Evolutionary conservation across 2,888 invertebrate species (phyloP), one percentile per base, ranked within the genome.

Genomic region (Eueremaeus valkanovi): DNA sequence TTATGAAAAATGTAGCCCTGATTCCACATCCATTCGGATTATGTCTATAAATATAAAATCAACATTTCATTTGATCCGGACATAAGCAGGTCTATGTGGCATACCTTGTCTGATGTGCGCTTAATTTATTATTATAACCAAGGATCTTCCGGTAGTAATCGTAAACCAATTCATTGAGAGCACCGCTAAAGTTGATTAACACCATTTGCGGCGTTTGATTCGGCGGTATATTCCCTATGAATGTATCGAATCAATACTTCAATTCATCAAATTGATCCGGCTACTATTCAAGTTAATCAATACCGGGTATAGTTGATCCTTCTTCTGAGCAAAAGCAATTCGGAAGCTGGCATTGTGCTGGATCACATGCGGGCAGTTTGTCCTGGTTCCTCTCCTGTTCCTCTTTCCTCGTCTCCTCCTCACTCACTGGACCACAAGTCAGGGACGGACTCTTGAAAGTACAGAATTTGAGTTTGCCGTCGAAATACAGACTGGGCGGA

Each of bases 121-220:
- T 27, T 21, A 42, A 77, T 61, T 89, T 87, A 79, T 91, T 86
- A 82, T 90, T 89, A 77, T 88, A 88, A 81, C 88, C 88, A 83
- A 95, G 92, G 75, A 95, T 91, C 85, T 91, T 91, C 83, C 88
- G 89, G 85, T 95, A 95, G 81, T 90, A 88, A 78, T 92, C 91
- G 83, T 88, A 93, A 85, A 95, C 95, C 83, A 94, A 92, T 82
- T 92, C 87, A 85, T 95, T 95, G 80, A 95, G 89, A 31, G 94
- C 95, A 72, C 95, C 95, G 83, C 95, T 94, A 83, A 95, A 94
- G 61, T 94, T 94, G 81, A 95, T 84, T 82, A 95, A 84, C 80
- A 95, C 91, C 88, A 95, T 93, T 87, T 95, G 95, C 11, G 95
- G 95, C 45, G 91, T 90, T 92, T 93, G 90, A 83, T 91, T 90